These are phyloP conservation scores for Rhinophrynus dorsalis DNA, from an alignment of 2,797 vertebrate genomes.

Conservation along the genomic window DNA sequence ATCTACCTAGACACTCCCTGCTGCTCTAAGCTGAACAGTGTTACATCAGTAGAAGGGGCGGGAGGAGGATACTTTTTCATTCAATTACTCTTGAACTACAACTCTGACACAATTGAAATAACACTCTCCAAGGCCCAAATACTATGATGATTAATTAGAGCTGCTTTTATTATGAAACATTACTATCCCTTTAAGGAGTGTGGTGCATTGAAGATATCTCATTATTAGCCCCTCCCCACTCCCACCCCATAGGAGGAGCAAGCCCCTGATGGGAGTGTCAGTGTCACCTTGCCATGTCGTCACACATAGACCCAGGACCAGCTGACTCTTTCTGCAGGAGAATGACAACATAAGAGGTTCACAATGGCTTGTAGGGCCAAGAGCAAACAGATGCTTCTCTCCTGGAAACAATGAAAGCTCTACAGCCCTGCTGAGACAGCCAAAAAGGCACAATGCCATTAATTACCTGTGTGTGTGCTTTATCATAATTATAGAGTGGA, in stretches of 20 bases:
- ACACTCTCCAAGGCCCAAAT: not conserved
- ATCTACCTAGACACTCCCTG: too few species aligned
- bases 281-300: not conserved
- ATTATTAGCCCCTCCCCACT: too few species aligned
- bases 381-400: slow-evolving; percentile 57
- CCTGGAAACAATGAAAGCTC: slow-evolving; percentile 51
- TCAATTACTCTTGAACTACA: too few species aligned
- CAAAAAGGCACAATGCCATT: not conserved
- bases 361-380: slow-evolving; percentile 48
- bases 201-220: not conserved
- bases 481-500: not conserved
- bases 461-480: not conserved
- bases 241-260: not conserved
- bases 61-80: too few species aligned
- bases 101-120: not conserved
- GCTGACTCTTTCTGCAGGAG: slow-evolving; percentile 23
- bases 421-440: slow-evolving; percentile 1
- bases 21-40: too few species aligned
- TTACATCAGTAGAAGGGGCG: too few species aligned
- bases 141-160: not conserved
- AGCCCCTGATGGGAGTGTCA: not conserved
- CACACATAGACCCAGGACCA: slow-evolving; percentile 9
- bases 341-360: slow-evolving; percentile 35
- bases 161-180: too few species aligned
- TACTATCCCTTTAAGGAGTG: too few species aligned